A percentile compares a stretch with the other conserved stretches of the same genome.
These are phyloP conservation scores for Porites cylindrica DNA, from an alignment of 92 coral and sea anemone genomes.

Conservation along the genomic window DNA sequence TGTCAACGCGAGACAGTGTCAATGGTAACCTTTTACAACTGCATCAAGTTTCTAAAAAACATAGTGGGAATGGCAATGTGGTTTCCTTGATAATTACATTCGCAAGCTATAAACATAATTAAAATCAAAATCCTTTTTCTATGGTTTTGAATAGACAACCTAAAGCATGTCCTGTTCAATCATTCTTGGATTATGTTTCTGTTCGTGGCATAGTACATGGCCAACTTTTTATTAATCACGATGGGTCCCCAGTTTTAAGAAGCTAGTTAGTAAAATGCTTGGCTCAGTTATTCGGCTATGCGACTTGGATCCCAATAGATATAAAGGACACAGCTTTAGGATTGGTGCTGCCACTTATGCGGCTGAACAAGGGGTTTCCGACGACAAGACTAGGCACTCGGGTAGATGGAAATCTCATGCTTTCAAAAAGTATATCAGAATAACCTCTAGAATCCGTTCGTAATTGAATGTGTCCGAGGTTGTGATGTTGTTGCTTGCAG, in stretches of 20 bases:
- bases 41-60: neutral
- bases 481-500: no score
- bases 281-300: neutral
- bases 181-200: neutral
- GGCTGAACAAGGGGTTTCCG: conserved; percentile 23
- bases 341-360: conserved; percentile 69
- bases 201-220: conserved; percentile 14
- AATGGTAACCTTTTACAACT: neutral
- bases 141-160: conserved; percentile 10
- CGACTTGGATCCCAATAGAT: conserved; percentile 30
- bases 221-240: conserved; percentile 35
- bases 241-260: conserved; percentile 35
- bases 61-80: neutral
- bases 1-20: neutral
- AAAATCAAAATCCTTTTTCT: conserved; percentile 21
- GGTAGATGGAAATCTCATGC: conserved; percentile 1
- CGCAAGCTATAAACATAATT: conserved; percentile 39
- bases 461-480: no score
- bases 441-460: neutral
- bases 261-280: conserved; percentile 10
- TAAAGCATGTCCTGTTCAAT: conserved; percentile 48
- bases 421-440: neutral
- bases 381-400: neutral
- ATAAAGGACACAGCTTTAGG: conserved; percentile 65
- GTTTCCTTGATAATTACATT: conserved; percentile 19